phyloP scores from a whole-genome alignment of 2,113 vertebrate genomes.

The Crotalus viridis region DNA sequence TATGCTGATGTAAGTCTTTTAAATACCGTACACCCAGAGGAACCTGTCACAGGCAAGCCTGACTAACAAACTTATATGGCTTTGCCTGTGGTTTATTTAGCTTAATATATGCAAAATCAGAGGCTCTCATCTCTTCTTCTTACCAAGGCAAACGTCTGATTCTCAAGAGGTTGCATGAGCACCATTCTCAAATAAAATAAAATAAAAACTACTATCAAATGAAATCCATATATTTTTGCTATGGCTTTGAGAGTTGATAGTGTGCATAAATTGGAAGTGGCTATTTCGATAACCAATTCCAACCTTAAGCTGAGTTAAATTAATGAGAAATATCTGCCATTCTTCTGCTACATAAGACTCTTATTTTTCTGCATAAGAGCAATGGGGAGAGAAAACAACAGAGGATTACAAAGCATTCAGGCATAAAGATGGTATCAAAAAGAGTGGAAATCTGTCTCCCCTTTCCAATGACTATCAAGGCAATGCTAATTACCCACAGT shows the following conservation, averaged over 20 bases:
- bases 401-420: background rate
- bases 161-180: background rate
- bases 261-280: background rate
- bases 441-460: background rate
- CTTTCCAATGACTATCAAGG: background rate
- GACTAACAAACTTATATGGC: background rate
- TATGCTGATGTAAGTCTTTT: background rate
- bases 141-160: background rate
- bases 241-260: no score
- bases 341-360: background rate
- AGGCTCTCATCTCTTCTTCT: background rate
- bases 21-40: background rate
- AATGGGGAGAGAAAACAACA: background rate
- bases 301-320: background rate
- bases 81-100: background rate
- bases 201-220: background rate
- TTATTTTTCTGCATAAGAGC: background rate
- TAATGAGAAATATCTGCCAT: background rate
- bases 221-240: background rate
- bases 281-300: background rate
- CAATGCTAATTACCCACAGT: background rate
- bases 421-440: background rate
- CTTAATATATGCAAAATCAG: background rate
- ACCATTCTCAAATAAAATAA: background rate
- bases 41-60: background rate